Base-by-base conservation (phyloP, 2,113 vertebrate genomes). In the Aplodontia rufa region DNA sequence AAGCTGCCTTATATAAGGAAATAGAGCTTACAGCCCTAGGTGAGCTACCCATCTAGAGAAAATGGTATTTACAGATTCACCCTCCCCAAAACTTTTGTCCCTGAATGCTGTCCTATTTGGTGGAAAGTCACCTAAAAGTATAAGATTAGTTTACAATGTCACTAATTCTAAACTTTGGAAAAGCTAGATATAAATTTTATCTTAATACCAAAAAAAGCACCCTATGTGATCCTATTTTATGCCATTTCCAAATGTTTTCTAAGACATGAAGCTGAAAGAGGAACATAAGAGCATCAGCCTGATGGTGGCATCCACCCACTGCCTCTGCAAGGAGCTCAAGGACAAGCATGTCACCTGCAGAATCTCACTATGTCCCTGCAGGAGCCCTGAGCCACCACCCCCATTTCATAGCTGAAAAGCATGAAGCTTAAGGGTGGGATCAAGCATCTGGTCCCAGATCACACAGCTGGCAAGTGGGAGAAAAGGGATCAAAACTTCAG, bases 181-280 rank as follows among this genome's bases (percentile, higher is more conserved):
- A 93, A 60, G 20, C 14, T 42, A 55, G 8, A 37, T 60, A 45
- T 49, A 87, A 55, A 47, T 32, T 81, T 89, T 13, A 90, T 68
- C 64, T 66, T 69, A 90, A 81, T 22, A 72, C 11, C 20, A 53
- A 55, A n/a, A n/a, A n/a, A 22, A 16, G 12, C 10, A 40, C n/a
- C 40, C 71, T 62, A n/a, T 8, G 49, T 35, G 40, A 83, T 71
- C 75, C 81, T 17, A n/a, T n/a, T n/a, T n/a, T n/a, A n/a, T n/a
- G n/a, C 5, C 12, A 60, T 83, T 90, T 80, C 11, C 71, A 62
- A 30, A 37, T 32, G 37, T 69, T 76, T 82, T 28, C 7, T 84
- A 64, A 80, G 69, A 94, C 40, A 84, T 37, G 87, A n/a, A 90
- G 42, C 60, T 83, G 22, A 80, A 91, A 94, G 47, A 30, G n/a